A percentile compares a stretch with the other conserved stretches of the same genome.
Evolutionary conservation across 2,797 vertebrate species (phyloP).

Genomic region (Fistularia tabacaria): DNA sequence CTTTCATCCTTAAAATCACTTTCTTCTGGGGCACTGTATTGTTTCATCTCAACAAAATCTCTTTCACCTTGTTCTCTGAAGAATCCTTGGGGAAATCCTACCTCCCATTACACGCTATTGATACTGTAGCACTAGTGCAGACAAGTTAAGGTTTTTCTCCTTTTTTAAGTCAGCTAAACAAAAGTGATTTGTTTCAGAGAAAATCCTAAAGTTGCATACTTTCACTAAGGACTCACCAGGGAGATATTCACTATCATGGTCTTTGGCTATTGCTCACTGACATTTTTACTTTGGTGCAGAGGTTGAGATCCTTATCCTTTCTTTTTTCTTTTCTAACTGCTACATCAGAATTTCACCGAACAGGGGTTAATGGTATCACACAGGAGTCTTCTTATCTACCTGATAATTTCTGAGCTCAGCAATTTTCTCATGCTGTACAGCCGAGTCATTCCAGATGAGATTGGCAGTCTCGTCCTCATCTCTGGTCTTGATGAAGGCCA

Average conservation of each 20-base stretch:
- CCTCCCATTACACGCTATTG: neutral
- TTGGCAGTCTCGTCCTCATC: slow-evolving; percentile 97
- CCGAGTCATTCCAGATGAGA: slow-evolving; percentile 96
- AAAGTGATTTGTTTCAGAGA: slow-evolving; percentile 1
- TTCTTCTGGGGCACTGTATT: slow-evolving; percentile 12
- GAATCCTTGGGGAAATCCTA: slow-evolving; percentile 6
- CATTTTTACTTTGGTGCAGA: slow-evolving; percentile 14
- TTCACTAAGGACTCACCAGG: slow-evolving; percentile 2
- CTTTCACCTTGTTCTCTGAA: slow-evolving; percentile 14
- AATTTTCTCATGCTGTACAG: slow-evolving; percentile 97
- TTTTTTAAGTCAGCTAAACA: slow-evolving; percentile 13
- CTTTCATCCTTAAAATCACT: slow-evolving; percentile 17
- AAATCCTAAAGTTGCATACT: slow-evolving; percentile 1
- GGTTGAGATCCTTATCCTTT: slow-evolving; percentile 19
- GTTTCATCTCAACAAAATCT: slow-evolving; percentile 8
- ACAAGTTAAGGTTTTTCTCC: slow-evolving; percentile 10
- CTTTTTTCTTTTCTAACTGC: slow-evolving; percentile 18
- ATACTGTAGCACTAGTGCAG: slow-evolving; percentile 2
- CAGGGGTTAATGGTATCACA: slow-evolving; percentile 28
- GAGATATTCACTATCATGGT: slow-evolving; percentile 5
- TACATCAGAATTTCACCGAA: neutral
- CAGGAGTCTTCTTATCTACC: slow-evolving; percentile 63
- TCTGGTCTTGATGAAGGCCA: slow-evolving; percentile 87
- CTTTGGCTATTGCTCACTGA: too few relatives aligned
- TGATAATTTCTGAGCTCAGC: slow-evolving; percentile 97